Conservation (phyloP, 2,888 invertebrate genomes). For the Synanthedon myopaeformis region DNA sequence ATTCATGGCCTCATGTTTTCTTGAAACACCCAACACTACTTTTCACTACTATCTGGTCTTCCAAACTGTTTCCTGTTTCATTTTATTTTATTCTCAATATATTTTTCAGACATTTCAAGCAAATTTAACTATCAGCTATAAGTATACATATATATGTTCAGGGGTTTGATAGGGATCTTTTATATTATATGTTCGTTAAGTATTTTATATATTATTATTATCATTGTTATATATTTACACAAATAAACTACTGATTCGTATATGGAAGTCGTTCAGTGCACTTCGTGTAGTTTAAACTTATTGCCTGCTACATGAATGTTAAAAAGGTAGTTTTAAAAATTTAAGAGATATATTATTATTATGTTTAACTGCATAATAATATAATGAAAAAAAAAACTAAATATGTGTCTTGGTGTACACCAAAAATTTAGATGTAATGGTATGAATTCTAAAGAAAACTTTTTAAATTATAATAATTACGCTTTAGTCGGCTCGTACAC, state of each 20-base stretch:
- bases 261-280: conserved; percentile 42
- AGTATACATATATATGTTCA: conserved; percentile 22
- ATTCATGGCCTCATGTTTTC: not conserved
- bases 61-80: conserved; percentile 16
- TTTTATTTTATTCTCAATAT: conserved; percentile 10
- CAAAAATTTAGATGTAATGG: conserved; percentile 28
- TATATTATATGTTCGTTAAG: conserved; percentile 28
- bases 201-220: conserved; percentile 21
- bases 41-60: conserved; percentile 27
- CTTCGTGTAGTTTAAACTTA: conserved; percentile 50
- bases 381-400: conserved; percentile 18
- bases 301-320: conserved; percentile 55
- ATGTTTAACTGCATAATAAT: not conserved
- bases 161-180: conserved; percentile 31
- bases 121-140: conserved; percentile 56
- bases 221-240: conserved; percentile 11
- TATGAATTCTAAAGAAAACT: conserved; percentile 21
- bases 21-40: conserved; percentile 11
- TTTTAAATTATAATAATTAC: conserved; percentile 31
- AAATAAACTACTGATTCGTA: conserved; percentile 28
- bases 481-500: conserved; percentile 54
- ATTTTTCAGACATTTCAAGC: conserved; percentile 37
- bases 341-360: conserved; percentile 21
- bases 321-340: conserved; percentile 28
- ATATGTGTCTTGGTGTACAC: conserved; percentile 52